Percentiles rank a stretch among this genome's conserved stretches.
Evolutionary conservation across 2,113 vertebrate genomes (phyloP).

Genomic region (Athene cunicularia): DNA sequence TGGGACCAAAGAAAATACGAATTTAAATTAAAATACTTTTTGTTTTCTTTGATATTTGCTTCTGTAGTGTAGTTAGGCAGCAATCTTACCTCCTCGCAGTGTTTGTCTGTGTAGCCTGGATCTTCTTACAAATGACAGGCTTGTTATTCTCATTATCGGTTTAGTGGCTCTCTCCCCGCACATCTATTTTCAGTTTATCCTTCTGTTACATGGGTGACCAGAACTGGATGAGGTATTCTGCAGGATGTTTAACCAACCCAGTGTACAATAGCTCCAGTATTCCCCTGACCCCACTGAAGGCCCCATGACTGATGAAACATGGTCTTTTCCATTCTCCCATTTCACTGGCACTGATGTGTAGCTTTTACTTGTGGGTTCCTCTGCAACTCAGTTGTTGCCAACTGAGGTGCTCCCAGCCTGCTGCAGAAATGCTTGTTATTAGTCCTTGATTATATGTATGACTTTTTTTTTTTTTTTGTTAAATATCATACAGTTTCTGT

Average conservation of each 20-base stretch:
- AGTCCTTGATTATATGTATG: not conserved
- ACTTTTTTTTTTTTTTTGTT: not conserved
- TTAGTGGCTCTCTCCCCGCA: not conserved
- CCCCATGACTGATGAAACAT: not conserved
- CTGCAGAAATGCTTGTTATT: not conserved
- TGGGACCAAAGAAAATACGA: not conserved
- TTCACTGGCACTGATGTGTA: not conserved
- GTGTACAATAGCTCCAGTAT: not conserved
- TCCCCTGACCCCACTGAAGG: not conserved
- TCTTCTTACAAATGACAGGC: not conserved
- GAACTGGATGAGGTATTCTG: not conserved
- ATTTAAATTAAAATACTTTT: not conserved
- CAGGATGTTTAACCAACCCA: not conserved
- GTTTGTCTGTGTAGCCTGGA: not conserved
- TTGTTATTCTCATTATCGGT: not conserved
- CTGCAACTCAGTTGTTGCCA: not conserved
- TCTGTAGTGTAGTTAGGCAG: not conserved
- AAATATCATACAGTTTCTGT: not conserved
- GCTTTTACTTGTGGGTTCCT: not conserved
- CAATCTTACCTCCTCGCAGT: not conserved
- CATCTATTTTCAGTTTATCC: not conserved
- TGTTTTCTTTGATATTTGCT: not conserved
- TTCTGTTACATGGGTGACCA: not conserved
- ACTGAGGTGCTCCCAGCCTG: not conserved
- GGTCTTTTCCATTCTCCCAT: not conserved